Base-by-base conservation (phyloP, 2,113 vertebrate genomes). In the Caranx melampygus region DNA sequence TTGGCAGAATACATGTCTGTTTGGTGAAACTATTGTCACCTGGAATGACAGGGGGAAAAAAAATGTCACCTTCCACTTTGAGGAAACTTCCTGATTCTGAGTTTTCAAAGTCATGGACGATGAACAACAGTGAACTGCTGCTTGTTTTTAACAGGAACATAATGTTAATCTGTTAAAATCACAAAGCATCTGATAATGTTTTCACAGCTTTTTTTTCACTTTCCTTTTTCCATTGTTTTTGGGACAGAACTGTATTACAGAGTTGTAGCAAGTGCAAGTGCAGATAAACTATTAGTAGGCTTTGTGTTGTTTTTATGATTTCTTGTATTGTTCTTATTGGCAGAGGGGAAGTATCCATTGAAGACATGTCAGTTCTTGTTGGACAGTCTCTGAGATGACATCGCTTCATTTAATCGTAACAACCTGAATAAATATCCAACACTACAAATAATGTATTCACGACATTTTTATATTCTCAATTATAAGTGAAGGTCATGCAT, bases 31-130 rank as follows among this genome's bases (percentile, higher is more conserved):
- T 49, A 58, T 61, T 82, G 74, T 85, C 62, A 55, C 58, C n/a
- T 18, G 61, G 35, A 33, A 59, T 70, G 75, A 88, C 80, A 68
- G 12, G 26, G 8, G 11, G n/a, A n/a, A 49, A 79, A 83, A 81
- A 60, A 26, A 31, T 7, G 55, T 21, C 55, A 86, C 82, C 82
- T 82, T 72, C 82, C 10, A 12, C n/a, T 62, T 42, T 37, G 33
- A 61, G 59, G 81, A 81, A 63, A 35, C 54, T 35, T 57, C 63
- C 11, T 34, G 54, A 81, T 54, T 55, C 54, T 0, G 12, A 62
- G 37, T 58, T 64, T 72, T 70, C 45, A 42, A 85, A 81, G 80
- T 79, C 51, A 20, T 20, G 49, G 9, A 49, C 4, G 2, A 58
- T 65, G 78, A 75, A 60, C 52, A 66, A 45, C 0, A 7, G 5